Evolutionary conservation across 2,113 vertebrate genomes (phyloP).

Genomic region (Oreotrochilus melanogaster): DNA sequence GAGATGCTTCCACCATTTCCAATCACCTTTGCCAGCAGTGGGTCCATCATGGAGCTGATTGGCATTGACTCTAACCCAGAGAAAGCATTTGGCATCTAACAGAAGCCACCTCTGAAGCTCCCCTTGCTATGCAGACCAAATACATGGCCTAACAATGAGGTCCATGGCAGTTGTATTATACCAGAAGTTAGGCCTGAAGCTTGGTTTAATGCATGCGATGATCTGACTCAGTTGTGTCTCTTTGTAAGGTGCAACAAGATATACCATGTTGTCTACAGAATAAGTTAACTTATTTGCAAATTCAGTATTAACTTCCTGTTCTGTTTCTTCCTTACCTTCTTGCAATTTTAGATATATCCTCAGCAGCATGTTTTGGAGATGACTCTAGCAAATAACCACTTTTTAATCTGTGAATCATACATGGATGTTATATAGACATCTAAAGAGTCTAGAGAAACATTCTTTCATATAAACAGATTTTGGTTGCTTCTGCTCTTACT

Average conservation of each 20-base stretch:
- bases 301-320: not conserved
- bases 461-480: not conserved
- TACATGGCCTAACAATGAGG: not conserved
- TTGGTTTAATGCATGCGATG: not conserved
- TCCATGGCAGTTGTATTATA: not conserved
- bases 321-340: not conserved
- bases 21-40: accelerated
- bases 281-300: not conserved
- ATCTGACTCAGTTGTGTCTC: not conserved
- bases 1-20: accelerated
- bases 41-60: accelerated
- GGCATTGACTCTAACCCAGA: accelerated
- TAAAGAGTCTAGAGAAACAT: not conserved
- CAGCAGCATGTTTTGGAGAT: not conserved
- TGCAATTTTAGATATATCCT: not conserved
- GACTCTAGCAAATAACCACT: not conserved
- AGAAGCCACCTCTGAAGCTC: not conserved
- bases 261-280: not conserved
- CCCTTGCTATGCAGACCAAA: accelerated
- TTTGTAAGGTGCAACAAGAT: not conserved
- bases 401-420: not conserved
- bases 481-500: not conserved
- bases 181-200: not conserved
- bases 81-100: not conserved
- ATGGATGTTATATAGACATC: not conserved